These are phyloP conservation scores for Oxyteleia sp. DNA, from an alignment of 2,888 invertebrate species.

Conservation along the genomic window DNA sequence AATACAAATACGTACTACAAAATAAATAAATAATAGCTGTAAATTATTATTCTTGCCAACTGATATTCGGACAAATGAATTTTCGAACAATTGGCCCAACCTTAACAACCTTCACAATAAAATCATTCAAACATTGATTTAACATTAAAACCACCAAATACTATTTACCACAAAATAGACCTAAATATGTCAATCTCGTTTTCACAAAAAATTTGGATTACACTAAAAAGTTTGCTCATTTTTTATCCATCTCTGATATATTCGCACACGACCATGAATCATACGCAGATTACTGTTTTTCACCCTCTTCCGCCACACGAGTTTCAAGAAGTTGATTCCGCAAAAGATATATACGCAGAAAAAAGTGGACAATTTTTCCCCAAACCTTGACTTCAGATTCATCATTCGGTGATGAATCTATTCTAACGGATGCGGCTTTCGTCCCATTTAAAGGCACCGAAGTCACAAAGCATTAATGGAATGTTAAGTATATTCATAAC, in stretches of 20 bases:
- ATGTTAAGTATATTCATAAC: conserved; percentile 56
- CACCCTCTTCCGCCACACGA: conserved; percentile 5
- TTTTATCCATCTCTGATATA: conserved; percentile 1
- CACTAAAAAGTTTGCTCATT: neutral
- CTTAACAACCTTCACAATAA: no score
- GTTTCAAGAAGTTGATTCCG: conserved; percentile 42
- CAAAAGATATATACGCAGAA: conserved; percentile 22
- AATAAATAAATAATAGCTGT: no score
- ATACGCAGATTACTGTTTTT: conserved; percentile 23
- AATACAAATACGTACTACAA: no score
- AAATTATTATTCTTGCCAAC: no score
- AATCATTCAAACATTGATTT: no score
- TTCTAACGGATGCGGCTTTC: conserved; percentile 36
- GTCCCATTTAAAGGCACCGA: conserved; percentile 13
- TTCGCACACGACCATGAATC: conserved; percentile 25
- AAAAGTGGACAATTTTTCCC: conserved; percentile 29
- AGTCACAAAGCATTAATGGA: conserved; percentile 45
- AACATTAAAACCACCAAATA: no score
- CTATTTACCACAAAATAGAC: no score
- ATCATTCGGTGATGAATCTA: conserved; percentile 46
- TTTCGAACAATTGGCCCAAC: no score
- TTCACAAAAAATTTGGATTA: no score
- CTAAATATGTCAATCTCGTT: neutral
- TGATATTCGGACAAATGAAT: no score
- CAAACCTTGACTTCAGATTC: conserved; percentile 36